phyloP scores from a whole-genome alignment of 2,797 vertebrate species.

The Neoniphon sammara region DNA sequence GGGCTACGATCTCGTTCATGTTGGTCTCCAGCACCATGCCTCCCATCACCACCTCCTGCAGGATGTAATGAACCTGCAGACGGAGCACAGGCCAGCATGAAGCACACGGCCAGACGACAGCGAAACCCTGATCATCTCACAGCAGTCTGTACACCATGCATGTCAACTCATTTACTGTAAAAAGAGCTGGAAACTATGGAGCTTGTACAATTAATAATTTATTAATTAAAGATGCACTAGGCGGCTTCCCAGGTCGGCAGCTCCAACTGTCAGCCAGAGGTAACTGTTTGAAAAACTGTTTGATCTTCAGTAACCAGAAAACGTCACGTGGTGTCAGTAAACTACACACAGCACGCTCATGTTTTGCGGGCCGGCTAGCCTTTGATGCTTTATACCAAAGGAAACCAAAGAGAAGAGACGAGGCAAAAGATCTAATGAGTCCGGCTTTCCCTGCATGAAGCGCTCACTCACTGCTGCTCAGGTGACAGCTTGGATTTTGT shows the following conservation, averaged over 20 bases:
- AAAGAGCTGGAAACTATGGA: neutral
- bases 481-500: neutral
- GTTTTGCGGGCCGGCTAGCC: too few species aligned
- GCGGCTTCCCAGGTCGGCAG: neutral
- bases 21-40: constrained; percentile 97
- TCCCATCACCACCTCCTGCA: constrained; percentile 96
- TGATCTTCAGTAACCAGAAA: neutral
- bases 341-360: too few species aligned
- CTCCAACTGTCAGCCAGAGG: constrained; percentile 12
- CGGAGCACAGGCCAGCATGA: neutral
- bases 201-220: neutral
- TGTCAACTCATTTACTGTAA: neutral
- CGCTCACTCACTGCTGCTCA: neutral
- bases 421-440: neutral
- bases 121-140: neutral
- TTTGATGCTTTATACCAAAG: neutral
- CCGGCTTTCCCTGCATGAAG: neutral
- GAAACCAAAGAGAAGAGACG: neutral
- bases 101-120: neutral
- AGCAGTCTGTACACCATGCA: neutral
- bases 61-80: constrained; percentile 91
- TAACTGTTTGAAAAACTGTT: neutral
- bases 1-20: constrained; percentile 94
- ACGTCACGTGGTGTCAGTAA: too few species aligned
- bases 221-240: neutral